These are phyloP conservation scores for Chelonia mydas DNA, from an alignment of 2,797 vertebrate species.

Conservation along the genomic window DNA sequence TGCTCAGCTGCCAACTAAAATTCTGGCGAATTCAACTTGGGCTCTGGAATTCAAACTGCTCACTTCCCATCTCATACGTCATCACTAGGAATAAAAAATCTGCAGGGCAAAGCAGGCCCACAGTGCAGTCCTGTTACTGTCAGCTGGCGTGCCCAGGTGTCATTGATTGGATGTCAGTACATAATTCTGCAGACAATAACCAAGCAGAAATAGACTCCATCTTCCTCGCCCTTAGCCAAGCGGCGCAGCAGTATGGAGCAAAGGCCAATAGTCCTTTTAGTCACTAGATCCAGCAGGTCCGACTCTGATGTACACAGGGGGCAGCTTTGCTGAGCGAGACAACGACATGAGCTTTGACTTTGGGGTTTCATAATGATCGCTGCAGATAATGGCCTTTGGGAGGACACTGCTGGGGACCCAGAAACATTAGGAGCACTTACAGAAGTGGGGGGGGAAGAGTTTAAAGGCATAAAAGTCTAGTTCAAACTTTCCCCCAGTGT, in stretches of 20 bases:
- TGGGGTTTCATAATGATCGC: background rate
- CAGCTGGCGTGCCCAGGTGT: too few relatives aligned
- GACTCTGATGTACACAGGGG: background rate
- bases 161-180: background rate
- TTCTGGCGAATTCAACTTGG: background rate
- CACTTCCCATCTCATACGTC: background rate
- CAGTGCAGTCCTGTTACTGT: background rate
- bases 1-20: background rate
- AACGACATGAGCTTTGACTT: rapidly evolving
- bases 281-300: background rate
- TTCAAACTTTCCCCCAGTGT: background rate
- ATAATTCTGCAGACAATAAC: rapidly evolving
- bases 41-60: background rate
- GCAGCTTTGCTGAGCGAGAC: background rate
- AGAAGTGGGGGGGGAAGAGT: background rate
- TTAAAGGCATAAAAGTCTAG: background rate
- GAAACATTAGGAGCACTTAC: background rate
- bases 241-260: background rate
- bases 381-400: rapidly evolving
- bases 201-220: rapidly evolving
- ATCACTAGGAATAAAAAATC: background rate
- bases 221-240: rapidly evolving
- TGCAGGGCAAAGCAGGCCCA: background rate
- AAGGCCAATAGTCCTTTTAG: rapidly evolving
- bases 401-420: background rate